Evolutionary conservation across 2,888 invertebrate species (phyloP), one percentile per base, ranked within the genome.

Genomic region (Rhamnusium bicolor): DNA sequence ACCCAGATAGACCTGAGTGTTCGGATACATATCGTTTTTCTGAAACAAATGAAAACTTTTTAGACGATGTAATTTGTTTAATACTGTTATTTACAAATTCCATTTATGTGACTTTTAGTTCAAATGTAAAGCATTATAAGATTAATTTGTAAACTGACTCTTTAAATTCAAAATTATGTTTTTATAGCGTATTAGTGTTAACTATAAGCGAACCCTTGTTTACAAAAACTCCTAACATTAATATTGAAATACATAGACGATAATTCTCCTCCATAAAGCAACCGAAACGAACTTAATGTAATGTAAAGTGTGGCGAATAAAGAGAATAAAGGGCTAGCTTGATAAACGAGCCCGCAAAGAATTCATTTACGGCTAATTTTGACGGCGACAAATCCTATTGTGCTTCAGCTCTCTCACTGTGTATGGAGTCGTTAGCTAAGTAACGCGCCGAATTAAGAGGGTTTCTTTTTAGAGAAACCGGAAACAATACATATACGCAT

Each of bases 401-500:
- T 86, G 82, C 79, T 72, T 73, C 81, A 79, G 80, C 83, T 84
- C 85, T 84, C 82, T 81, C 82, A 76, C 82, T 80, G 63, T 76
- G 80, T 79, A 81, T 76, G 82, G 80, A 85, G 84, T 86, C 86
- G 87, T 87, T 88, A 87, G 86, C 86, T 87, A 87, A 88, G 88
- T 88, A 87, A 88, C 86, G 85, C 84, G 84, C 84, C 84, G 86
- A 86, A 87, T 87, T 88, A 88, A 86, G 87, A 85, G 87, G 87
- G 86, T 86, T 87, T 87, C 87, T 87, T 87, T n/a, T 87, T 84
- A 82, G 81, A 81, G 83, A 81, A 81, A 85, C 87, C 86, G 88
- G 87, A 88, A 88, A 88, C 87, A 88, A 88, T 87, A 86, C 87
- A 87, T 87, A 87, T 86, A 87, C 87, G 87, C 87, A 88, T 88